Base-by-base conservation (phyloP, 2,797 vertebrate species). In the Arnoldichthys spilopterus region DNA sequence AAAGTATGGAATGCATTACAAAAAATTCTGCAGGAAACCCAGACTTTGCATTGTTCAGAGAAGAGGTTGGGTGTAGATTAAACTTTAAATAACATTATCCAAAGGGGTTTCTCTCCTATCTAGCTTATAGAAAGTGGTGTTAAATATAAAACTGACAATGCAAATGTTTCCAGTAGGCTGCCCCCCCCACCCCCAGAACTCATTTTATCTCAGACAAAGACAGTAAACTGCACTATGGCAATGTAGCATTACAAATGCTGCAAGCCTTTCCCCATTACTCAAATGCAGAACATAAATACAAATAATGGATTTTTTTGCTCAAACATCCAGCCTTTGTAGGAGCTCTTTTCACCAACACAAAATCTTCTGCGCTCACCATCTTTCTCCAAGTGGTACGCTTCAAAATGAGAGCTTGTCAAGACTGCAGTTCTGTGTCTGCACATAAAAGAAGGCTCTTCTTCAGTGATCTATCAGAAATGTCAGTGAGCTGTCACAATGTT, bases 361-460 rank as follows among this genome's bases (percentile, higher is more conserved):
- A 66, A 66, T 58, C 47, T 18, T 53, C 34, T 24, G n/a, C 6
- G 26, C 58, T 47, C 53, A 64, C 51, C 54, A 43, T 43, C 9
- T 68, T 67, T 67, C 47, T 71, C 43, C 16, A 58, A 64, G 40
- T 72, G 28, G 24, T 37, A 56, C 18, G 24, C 68, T n/a, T 47
- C 3, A 56, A 74, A 76, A 70, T 47, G 49, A 43, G 20, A 54
- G 66, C 12, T 51, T 75, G 53, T 84, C 22, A 72, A 63, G 45
- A 68, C 12, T 22, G 28, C 56, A 49, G 40, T 37, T 61, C 12
- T 68, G 62, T 43, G 32, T n/a, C 15, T 24, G 53, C 45, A 56
- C 72, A 66, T 53, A 61, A 59, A 76, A 24, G 56, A 78, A 30
- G 26, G 32, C 69, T 69, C 26, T 51, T 69, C 45, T 53, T 70